These are phyloP conservation scores for Idaea biselata DNA, from an alignment of 2,888 invertebrate genomes.

Conservation along the genomic window DNA sequence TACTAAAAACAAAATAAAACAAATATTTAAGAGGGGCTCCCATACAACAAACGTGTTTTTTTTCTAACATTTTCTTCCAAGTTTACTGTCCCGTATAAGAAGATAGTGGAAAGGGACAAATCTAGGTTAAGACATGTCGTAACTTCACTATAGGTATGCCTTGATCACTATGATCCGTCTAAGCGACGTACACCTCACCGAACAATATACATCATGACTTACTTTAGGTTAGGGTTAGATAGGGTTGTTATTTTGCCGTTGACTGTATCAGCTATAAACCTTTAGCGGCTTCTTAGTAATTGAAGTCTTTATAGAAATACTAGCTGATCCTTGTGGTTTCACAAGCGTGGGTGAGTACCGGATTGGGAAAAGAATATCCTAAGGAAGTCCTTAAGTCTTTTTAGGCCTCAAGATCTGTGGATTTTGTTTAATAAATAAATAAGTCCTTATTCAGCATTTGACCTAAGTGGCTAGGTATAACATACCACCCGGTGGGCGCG, in stretches of 20 bases:
- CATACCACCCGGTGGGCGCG: no score
- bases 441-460: no score
- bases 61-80: conserved; percentile 10
- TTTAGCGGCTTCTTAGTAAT: conserved; percentile 47
- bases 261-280: conserved; percentile 36
- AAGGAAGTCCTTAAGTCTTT: no score
- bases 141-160: conserved; percentile 23
- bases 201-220: conserved; percentile 12
- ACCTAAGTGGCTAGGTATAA: no score
- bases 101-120: conserved; percentile 30
- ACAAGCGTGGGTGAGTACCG: no score
- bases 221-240: conserved; percentile 10
- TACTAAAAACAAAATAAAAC: no score
- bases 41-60: no score
- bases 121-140: conserved; percentile 32
- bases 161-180: conserved; percentile 24
- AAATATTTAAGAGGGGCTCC: no score
- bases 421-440: no score
- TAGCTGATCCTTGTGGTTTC: no score
- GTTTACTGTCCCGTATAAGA: conserved; percentile 25
- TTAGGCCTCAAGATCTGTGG: no score
- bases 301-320: conserved; percentile 38
- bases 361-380: no score
- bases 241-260: conserved; percentile 6
- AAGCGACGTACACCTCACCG: conserved; percentile 3